These are phyloP conservation scores for Phalera bucephala DNA, from an alignment of 2,888 invertebrate genomes.

Conservation along the genomic window DNA sequence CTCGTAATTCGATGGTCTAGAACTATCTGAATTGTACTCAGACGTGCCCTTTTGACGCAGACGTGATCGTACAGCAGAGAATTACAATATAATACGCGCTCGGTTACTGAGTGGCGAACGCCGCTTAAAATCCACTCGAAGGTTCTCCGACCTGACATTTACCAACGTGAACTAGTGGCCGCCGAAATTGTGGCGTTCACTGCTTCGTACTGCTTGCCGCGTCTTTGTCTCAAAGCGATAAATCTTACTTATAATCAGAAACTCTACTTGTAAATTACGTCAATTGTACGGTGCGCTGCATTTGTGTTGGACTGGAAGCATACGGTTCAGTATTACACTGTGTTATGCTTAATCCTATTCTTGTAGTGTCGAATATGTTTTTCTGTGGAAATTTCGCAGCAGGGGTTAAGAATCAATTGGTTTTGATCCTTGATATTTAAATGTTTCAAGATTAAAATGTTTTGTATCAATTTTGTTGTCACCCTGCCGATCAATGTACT, in stretches of 20 bases:
- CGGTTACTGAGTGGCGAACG: constrained; percentile 9
- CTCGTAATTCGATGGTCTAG: constrained; percentile 1
- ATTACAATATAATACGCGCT: constrained; percentile 27
- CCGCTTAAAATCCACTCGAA: constrained; percentile 19
- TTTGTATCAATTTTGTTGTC: too few relatives aligned
- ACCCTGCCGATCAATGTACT: background rate
- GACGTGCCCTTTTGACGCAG: constrained; percentile 34
- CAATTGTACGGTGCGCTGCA: too few relatives aligned
- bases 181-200: constrained; percentile 8
- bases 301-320: too few relatives aligned
- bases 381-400: background rate
- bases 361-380: background rate
- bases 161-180: constrained; percentile 24
- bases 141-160: constrained; percentile 29
- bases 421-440: background rate
- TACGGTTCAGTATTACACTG: too few relatives aligned
- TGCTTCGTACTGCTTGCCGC: constrained; percentile 11
- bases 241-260: constrained; percentile 12
- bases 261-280: constrained; percentile 2
- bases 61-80: constrained; percentile 45
- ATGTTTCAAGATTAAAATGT: background rate
- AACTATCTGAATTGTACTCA: constrained; percentile 23
- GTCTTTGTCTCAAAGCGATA: constrained; percentile 13
- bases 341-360: background rate
- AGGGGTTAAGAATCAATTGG: background rate